Evolutionary conservation across 2,797 vertebrate genomes (phyloP).

Genomic region (Sebastes steindachneri): DNA sequence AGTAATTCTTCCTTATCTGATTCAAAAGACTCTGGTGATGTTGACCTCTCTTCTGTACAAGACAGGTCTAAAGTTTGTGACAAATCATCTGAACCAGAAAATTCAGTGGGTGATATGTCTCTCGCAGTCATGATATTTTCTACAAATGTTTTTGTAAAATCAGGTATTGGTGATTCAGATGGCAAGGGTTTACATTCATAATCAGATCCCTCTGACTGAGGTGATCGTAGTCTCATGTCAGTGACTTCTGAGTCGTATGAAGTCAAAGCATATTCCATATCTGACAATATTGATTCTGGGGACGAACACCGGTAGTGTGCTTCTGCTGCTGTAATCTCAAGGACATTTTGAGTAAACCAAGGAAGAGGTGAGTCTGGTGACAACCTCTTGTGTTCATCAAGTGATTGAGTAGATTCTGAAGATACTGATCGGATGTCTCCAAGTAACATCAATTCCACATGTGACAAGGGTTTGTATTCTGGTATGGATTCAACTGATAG

Average conservation of each 20-base stretch:
- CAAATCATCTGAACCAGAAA: slow-evolving; percentile 39
- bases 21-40: slow-evolving; percentile 46
- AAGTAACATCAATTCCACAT: slow-evolving; percentile 5
- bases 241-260: background rate
- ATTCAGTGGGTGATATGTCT: slow-evolving; percentile 24
- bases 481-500: slow-evolving; percentile 39
- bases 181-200: slow-evolving; percentile 22
- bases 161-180: slow-evolving; percentile 37
- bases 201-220: slow-evolving; percentile 41
- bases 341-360: slow-evolving; percentile 39
- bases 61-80: background rate
- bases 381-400: slow-evolving; percentile 36
- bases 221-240: slow-evolving; percentile 27
- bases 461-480: slow-evolving; percentile 46
- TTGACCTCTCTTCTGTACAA: slow-evolving; percentile 32
- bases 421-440: slow-evolving; percentile 27
- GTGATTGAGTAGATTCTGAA: slow-evolving; percentile 35
- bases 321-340: slow-evolving; percentile 5
- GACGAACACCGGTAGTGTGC: background rate
- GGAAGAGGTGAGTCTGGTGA: slow-evolving; percentile 60
- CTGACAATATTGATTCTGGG: slow-evolving; percentile 39
- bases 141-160: slow-evolving; percentile 23
- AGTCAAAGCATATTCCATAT: slow-evolving; percentile 7
- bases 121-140: background rate
- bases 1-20: slow-evolving; percentile 17